Evolutionary conservation across 2,797 vertebrate species (phyloP).

Genomic region (Propithecus perrieri): DNA sequence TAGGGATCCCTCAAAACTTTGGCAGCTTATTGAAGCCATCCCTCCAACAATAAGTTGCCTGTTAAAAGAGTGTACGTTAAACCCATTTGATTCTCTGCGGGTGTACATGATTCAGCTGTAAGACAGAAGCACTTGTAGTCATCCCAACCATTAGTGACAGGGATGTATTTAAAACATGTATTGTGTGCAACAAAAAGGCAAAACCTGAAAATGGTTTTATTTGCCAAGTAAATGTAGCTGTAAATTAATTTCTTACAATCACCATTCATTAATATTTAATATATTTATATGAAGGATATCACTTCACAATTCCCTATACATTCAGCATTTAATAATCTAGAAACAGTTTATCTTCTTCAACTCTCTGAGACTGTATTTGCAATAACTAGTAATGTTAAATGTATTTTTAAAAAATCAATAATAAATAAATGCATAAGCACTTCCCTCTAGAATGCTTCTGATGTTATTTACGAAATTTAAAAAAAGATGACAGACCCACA

Average conservation of each 20-base stretch:
- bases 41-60: neutral
- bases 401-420: constrained; percentile 94
- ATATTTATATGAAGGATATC: constrained; percentile 85
- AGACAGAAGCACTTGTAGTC: constrained; percentile 58
- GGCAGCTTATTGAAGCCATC: neutral
- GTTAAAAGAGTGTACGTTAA: neutral
- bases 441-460: constrained; percentile 90
- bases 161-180: constrained; percentile 75
- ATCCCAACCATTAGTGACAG: constrained; percentile 62
- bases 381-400: constrained; percentile 95
- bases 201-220: constrained; percentile 78
- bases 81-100: neutral
- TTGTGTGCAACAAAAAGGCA: constrained; percentile 72
- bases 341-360: constrained; percentile 84
- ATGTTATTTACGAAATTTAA: constrained; percentile 98
- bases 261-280: constrained; percentile 87
- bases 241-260: constrained; percentile 86
- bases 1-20: neutral
- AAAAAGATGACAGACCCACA: constrained; percentile 88
- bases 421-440: constrained; percentile 97
- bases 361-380: constrained; percentile 90
- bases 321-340: constrained; percentile 85
- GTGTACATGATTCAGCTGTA: neutral
- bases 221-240: constrained; percentile 82
- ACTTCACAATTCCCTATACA: constrained; percentile 82